phyloP scores from a whole-genome alignment of 2,888 invertebrate species.

The Altica lythri region DNA sequence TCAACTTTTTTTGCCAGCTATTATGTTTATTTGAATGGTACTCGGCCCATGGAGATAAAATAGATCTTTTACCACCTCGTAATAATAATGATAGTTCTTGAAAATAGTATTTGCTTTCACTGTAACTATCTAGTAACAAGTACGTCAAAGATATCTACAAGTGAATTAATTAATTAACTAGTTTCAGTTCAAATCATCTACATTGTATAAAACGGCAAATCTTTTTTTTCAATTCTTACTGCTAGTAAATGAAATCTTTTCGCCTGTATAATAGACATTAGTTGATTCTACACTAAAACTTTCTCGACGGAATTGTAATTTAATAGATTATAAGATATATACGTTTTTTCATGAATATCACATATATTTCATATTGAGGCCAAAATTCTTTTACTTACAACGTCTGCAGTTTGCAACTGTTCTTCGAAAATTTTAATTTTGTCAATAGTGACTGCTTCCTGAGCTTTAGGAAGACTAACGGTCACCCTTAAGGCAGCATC shows the following conservation, averaged over 20 bases:
- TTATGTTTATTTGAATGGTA: slow-evolving; percentile 38
- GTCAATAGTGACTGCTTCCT: slow-evolving; percentile 36
- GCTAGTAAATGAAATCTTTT: too few species aligned
- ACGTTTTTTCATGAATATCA: too few species aligned
- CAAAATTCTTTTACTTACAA: slow-evolving; percentile 54
- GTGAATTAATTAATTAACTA: slow-evolving; percentile 15
- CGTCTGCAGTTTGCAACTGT: slow-evolving; percentile 58
- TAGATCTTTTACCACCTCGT: slow-evolving; percentile 18
- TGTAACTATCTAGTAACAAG: slow-evolving; percentile 15
- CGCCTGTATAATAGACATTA: too few species aligned
- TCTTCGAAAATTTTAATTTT: slow-evolving; percentile 56
- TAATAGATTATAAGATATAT: too few species aligned
- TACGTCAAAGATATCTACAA: slow-evolving; percentile 48
- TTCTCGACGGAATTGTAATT: too few species aligned
- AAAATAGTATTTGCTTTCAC: slow-evolving; percentile 9
- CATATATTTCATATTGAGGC: too few species aligned
- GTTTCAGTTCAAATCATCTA: too few species aligned
- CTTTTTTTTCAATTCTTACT: too few species aligned
- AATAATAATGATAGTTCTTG: slow-evolving; percentile 14
- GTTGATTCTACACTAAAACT: too few species aligned
- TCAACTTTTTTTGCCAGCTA: slow-evolving; percentile 57
- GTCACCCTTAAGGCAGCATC: slow-evolving; percentile 32
- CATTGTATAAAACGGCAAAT: too few species aligned
- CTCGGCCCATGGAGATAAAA: slow-evolving; percentile 48
- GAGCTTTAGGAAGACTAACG: slow-evolving; percentile 22